Evolutionary conservation across 2,113 vertebrate genomes (phyloP), one percentile per base, ranked within the genome.

Genomic region (Pipra filicauda): DNA sequence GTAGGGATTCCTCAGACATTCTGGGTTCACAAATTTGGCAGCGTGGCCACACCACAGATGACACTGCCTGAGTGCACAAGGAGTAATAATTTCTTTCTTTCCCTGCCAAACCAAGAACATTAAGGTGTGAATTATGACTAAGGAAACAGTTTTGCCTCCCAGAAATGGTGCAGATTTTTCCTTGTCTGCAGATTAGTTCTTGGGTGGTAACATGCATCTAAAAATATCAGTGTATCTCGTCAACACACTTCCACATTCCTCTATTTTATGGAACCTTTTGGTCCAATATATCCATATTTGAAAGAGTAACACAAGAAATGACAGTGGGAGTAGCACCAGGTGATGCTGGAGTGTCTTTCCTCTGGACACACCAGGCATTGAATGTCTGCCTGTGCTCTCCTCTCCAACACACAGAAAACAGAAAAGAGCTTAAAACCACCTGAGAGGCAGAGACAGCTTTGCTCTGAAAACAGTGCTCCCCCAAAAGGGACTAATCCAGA

Each of bases 61-160:
- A 11, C 12, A 2, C 23, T 20, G 33, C 22, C 61, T 15, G 0
- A 43, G 54, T 3, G 6, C 2, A 3, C 0, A 0, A 22, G 44
- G 30, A 37, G 9, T 6, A 27, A 15, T 3, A 27, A 52, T 20
- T 48, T 39, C 28, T 23, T 48, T 46, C 30, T 58, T 31, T 65
- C 41, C 44, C 69, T 22, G 1, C 2, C 31, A 78, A 75, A 33
- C 8, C 31, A 59, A 20, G n/a, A 71, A 9, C 5, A n/a, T 20
- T 9, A 28, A n/a, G 3, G 12, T 37, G 19, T 52, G 48, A 84
- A 61, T 62, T 71, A 35, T 1, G 19, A 41, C 3, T 26, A 61
- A 65, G 66, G 18, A 21, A 65, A 21, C 2, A 37, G n/a, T 51
- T 73, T 73, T 49, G 30, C 8, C 37, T 55, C 27, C 9, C 15